phyloP scores from a whole-genome alignment of 2,888 invertebrate genomes.

The Polyommatus icarus region DNA sequence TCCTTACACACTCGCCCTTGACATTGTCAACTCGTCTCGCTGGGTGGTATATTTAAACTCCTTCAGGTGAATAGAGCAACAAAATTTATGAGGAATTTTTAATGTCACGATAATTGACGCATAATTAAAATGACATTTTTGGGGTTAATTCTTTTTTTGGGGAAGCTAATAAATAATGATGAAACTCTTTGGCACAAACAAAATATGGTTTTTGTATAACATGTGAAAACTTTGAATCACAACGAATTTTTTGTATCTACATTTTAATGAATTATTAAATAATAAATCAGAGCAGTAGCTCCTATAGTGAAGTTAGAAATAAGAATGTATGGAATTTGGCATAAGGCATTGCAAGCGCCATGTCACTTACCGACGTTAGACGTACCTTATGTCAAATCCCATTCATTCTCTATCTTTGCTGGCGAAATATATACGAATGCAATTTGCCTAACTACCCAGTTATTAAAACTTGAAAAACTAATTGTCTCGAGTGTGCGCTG shows the following conservation, averaged over 20 bases:
- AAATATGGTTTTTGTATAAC: too few species aligned
- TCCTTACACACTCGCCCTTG: conserved; percentile 10
- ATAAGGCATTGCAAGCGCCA: neutral
- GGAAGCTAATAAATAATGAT: too few species aligned
- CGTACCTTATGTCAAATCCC: neutral
- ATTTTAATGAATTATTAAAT: too few species aligned
- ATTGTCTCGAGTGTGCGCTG: neutral
- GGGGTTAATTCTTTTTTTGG: neutral
- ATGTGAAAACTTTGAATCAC: too few species aligned
- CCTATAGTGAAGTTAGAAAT: too few species aligned
- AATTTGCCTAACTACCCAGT: neutral
- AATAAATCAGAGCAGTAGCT: too few species aligned
- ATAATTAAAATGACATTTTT: neutral
- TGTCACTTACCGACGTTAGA: neutral
- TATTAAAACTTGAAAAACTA: neutral
- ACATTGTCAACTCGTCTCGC: conserved; percentile 4
- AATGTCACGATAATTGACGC: neutral
- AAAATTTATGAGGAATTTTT: neutral
- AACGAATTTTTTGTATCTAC: too few species aligned
- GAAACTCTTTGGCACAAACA: too few species aligned
- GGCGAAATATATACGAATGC: neutral
- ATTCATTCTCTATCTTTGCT: neutral
- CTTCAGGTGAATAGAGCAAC: conserved; percentile 7
- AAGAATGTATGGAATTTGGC: neutral
- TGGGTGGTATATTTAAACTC: neutral